Evolutionary conservation across 2,888 invertebrate species (phyloP), one percentile per base, ranked within the genome.

Genomic region (Torymus texanus): DNA sequence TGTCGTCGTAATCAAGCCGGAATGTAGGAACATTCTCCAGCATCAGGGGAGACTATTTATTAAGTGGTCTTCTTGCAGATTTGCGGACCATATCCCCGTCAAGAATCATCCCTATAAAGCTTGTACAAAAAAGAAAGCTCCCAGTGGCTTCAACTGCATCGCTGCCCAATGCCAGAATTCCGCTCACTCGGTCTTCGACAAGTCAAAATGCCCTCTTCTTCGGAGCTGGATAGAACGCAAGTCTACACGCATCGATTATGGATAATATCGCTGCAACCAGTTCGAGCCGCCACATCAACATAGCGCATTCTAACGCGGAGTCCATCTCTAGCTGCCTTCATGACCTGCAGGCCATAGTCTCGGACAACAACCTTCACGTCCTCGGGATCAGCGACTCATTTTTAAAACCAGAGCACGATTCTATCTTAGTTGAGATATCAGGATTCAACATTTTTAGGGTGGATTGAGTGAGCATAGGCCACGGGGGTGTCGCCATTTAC

Each of bases 51-150:
- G 55, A 0, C n/a, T 67, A 11, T 14, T 13, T 55, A 67, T 67
- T 10, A 8, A 21, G 2, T 67, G 55, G 67, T 13, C 11, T 16
- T 21, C 55, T 41, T 67, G 67, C 16, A 18, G 53, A 11, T 14
- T 67, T 13, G 55, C 29, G 0, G 67, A 67, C 24, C 67, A 67
- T 11, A 41, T 67, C n/a, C n/a, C n/a, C n/a, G 58, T 16, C 10
- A 13, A 41, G n/a, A 50, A 18, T 2, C 21, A 24, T 13, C 2
- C 14, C 12, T 14, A 1, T 3, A 14, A 62, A 2, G 1, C 16
- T 0, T 62, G 62, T 12, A 13, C 2, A 21, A 12, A 13, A 8
- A 62, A 21, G 8, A 12, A 21, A 14, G 13, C 12, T 4, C 65
- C 41, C n/a, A 12, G 65, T n/a, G n/a, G 65, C 14, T 8, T 2